Base-by-base conservation (phyloP, 2,797 vertebrate genomes). In the Apogon talboti region DNA sequence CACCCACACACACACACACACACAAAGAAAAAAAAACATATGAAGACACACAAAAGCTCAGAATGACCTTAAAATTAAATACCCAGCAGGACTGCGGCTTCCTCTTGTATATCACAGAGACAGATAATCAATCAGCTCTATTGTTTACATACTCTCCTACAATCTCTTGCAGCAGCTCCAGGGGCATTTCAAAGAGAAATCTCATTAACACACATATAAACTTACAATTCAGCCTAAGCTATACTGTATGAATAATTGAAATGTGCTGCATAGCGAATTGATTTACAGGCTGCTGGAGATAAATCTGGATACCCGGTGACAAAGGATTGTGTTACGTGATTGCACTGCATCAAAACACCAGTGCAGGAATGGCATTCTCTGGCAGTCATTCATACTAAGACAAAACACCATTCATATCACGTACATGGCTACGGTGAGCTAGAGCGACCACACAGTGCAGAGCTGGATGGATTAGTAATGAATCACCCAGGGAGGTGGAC, bases 331-430 rank as follows among this genome's bases (percentile, higher is more conserved):
- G 66, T 82, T 77, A 66, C 56, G 73, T 51, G 62, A 71, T 71
- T 76, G 66, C 54, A 1, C 74, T 69, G 78, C 80, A 86, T 84
- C 76, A 78, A 54, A 81, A 89, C 74, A 76, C 46, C 78, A 72
- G 71, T 52, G 70, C 72, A 81, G 78, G 78, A 85, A 81, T 74
- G 79, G 71, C 74, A 79, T 66, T 80, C 81, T 71, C 82, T 68
- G 78, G 73, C 70, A 82, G 83, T 87, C 89, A 89, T 90, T 92
- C 88, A 89, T 85, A 49, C 73, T 66, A 58, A 85, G 74, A 88
- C 87, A 75, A 87, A 89, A 87, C 82, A 77, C 79, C 89, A 91
- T 92, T 91, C 89, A 91, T 78, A 84, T 91, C 88, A 90, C 83
- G 83, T 91, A 88, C 82, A 80, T 74, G 63, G 74, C 87, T 84